Evolutionary conservation across 2,113 vertebrate species (phyloP), one percentile per base, ranked within the genome.

Genomic region (Arvicanthis niloticus): DNA sequence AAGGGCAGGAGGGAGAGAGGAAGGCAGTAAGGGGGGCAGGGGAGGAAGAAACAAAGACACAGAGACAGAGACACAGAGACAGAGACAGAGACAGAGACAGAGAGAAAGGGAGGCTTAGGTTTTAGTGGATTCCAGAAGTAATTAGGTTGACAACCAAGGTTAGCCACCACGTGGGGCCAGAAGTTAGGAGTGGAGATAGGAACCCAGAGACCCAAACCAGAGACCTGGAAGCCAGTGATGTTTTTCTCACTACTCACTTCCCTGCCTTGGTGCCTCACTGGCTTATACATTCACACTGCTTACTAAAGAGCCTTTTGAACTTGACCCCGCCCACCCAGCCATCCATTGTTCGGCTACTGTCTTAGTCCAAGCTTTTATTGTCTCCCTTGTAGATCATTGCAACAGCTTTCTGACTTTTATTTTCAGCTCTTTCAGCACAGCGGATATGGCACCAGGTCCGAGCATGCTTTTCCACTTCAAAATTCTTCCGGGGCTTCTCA

Each of bases 381-480:
- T 88, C 86, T 75, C 19, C 19, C 77, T 70, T 56, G n/a, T 87
- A 82, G 56, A 73, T 60, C 45, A 67, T 34, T 84, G 21, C 58
- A 82, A 70, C 94, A 87, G n/a, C 62, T 78, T 92, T 91, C 29
- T 42, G 31, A 31, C 45, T 88, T 91, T 40, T 40, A 5, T 21
- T 72, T 91, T 85, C n/a, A 92, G 58, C 4, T 86, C 80, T 37
- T 87, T 88, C 45, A 81, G 62, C 51, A 73, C 4, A 56, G 37
- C 53, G 82, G 77, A 51, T 82, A 24, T 42, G 53, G 48, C 42
- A 75, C 45, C 88, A 90, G 93, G 87, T 76, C 9, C 45, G 42
- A 96, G 68, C 3, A 0, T 76, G 75, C 19, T 93, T 92, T 96
- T 91, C 48, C 56, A 88, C 53, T 82, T 95, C 62, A 73, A 95